Conservation (phyloP, 1,140 invertebrate species). For the Heliconius eleuchia region DNA sequence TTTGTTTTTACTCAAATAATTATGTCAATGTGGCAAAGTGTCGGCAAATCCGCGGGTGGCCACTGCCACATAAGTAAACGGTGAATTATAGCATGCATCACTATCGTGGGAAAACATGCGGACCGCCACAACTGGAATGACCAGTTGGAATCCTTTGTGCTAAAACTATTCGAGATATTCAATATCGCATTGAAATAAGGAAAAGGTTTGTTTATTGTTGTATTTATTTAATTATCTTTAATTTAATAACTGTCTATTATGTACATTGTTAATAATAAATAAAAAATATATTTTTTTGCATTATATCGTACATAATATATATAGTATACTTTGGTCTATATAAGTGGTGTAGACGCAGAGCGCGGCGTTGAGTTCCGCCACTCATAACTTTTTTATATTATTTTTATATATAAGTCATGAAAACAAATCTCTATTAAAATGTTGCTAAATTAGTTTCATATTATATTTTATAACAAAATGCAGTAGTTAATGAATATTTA, state of each 20-base stretch:
- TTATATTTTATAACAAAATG: not conserved
- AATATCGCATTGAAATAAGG: not conserved
- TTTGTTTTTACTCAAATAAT: not conserved
- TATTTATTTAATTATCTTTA: not conserved
- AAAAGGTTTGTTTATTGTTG: not conserved
- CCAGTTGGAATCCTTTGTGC: constrained; percentile 29
- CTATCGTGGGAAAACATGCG: constrained; percentile 36
- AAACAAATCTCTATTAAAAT: not conserved
- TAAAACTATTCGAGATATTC: constrained; percentile 12
- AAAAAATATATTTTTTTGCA: not conserved
- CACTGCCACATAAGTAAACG: constrained; percentile 19
- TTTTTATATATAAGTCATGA: too few species aligned
- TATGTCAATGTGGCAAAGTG: not conserved
- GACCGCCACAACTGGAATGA: constrained; percentile 24
- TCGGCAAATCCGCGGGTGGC: constrained; percentile 6
- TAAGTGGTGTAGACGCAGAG: too few species aligned
- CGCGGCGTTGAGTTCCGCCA: too few species aligned
- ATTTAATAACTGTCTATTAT: not conserved
- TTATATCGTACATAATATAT: not conserved
- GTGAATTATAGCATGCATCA: constrained; percentile 31
- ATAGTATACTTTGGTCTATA: too few species aligned
- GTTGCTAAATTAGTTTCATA: not conserved
- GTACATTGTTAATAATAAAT: not conserved
- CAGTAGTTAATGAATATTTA: not conserved
- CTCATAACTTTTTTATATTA: too few species aligned